Percentiles rank a stretch among this genome's conserved stretches.
Evolutionary conservation across 2,797 vertebrate genomes (phyloP).

Genomic region (Spatula clypeata): DNA sequence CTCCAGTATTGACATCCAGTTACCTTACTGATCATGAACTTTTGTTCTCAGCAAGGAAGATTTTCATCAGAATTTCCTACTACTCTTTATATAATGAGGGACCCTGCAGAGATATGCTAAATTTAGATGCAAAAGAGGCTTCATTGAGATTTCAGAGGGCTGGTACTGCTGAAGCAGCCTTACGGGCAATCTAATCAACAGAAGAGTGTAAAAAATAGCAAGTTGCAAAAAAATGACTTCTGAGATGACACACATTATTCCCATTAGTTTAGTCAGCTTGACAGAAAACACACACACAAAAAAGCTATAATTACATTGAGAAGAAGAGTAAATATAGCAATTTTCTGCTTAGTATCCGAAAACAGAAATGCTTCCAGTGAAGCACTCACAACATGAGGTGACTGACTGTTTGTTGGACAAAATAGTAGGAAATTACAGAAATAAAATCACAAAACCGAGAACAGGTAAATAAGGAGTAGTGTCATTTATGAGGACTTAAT

Average conservation of each 20-base stretch:
- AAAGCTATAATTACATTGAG: background rate
- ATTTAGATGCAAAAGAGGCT: background rate
- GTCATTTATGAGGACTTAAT: background rate
- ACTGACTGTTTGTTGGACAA: background rate
- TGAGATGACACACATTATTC: background rate
- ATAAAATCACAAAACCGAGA: background rate
- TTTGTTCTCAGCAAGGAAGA: background rate
- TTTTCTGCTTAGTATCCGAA: background rate
- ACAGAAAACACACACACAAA: background rate
- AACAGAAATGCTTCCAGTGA: background rate
- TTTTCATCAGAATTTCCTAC: background rate
- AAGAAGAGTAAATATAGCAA: background rate
- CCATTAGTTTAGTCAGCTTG: background rate
- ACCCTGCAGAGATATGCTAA: background rate
- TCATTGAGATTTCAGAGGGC: background rate
- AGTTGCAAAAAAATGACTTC: background rate
- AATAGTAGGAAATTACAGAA: background rate
- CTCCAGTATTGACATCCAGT: background rate
- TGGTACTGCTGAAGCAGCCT: background rate
- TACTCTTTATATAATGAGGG: background rate
- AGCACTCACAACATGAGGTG: background rate
- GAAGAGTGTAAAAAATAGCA: background rate
- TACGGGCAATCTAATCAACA: background rate
- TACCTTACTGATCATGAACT: fast-evolving
- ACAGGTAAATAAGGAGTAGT: background rate